Evolutionary conservation across 2,797 vertebrate genomes (phyloP).

Genomic region (Neosilurus hyrtlii): DNA sequence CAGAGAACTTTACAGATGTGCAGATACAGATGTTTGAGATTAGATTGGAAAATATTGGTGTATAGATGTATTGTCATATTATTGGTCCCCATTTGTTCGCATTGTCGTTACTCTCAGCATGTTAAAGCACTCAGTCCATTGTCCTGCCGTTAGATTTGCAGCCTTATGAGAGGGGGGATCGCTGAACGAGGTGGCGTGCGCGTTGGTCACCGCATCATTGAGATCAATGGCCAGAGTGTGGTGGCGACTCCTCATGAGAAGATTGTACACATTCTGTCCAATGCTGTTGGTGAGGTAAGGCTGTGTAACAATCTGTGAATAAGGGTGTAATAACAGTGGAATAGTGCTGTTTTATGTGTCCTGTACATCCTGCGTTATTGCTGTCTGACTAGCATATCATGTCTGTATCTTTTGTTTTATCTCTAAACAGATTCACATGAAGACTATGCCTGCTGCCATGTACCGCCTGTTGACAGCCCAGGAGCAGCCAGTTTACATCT

Average conservation of each 20-base stretch:
- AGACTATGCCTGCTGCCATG: constrained; percentile 99
- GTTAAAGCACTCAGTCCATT: neutral
- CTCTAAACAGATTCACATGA: constrained; percentile 90
- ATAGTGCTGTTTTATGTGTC: neutral
- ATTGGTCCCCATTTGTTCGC: neutral
- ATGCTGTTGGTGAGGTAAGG: constrained; percentile 91
- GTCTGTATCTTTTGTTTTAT: constrained; percentile 48
- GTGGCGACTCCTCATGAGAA: constrained; percentile 95
- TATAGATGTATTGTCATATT: neutral
- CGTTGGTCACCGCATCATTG: constrained; percentile 96
- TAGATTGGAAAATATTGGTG: neutral
- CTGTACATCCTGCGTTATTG: neutral
- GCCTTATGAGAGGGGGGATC: constrained; percentile 96
- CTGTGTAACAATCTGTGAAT: neutral
- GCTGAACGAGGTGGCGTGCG: constrained; percentile 93
- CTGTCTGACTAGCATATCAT: neutral
- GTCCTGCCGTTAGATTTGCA: constrained; percentile 82
- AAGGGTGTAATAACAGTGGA: neutral
- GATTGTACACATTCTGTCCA: constrained; percentile 95
- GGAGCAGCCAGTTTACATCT: constrained; percentile 82
- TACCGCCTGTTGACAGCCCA: constrained; percentile 97
- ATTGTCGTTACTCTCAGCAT: neutral
- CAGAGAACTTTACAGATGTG: neutral
- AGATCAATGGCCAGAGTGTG: constrained; percentile 95
- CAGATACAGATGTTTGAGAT: neutral